Base-by-base conservation (phyloP, 2,113 vertebrate genomes). In the Varanus komodoensis region DNA sequence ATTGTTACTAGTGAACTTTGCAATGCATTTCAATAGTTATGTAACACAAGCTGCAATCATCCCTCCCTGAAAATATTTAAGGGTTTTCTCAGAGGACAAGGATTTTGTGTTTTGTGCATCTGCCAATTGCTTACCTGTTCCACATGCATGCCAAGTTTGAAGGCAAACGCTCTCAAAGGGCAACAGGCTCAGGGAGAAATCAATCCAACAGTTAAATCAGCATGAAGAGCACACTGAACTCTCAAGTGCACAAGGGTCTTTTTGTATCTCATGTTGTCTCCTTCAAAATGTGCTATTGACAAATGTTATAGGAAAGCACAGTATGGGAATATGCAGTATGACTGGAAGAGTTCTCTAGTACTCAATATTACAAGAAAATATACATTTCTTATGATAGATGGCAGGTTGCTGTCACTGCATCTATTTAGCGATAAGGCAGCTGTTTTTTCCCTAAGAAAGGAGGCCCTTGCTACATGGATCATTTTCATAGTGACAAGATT, bases 401-500 rank as follows among this genome's bases (percentile, higher is more conserved):
- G 93, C 95, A 97, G 78, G 86, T 93, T 95, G 94, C 95, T 96
- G 95, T 94, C 92, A 96, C 78, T 21, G 57, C 85, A 92, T 95
- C 89, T 94, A 94, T 87, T 94, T 91, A 94, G 87, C 27, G 94
- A 94, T 95, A 96, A 97, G 95, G 96, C 97, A 97, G 97, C 95
- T 97, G 97, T 96, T 97, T 97, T 90, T 94, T 97, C 96, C 96
- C 94, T 92, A 88, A 93, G 94, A 97, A 97, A 96, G 95, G 89
- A 96, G 97, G 97, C 95, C 96, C 95, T 91, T 89, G 95, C 94
- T 97, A 96, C 96, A 97, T 88, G 96, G 97, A 97, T 97, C 96
- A 96, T 96, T 97, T 96, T 98, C 97, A 97, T 94, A 97, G 95
- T 97, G 96, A 97, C 96, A 97, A 96, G 67, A 94, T 94, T 94